Conservation (phyloP, 2,888 invertebrate genomes). For the Dimorphilus gyrociliatus region DNA sequence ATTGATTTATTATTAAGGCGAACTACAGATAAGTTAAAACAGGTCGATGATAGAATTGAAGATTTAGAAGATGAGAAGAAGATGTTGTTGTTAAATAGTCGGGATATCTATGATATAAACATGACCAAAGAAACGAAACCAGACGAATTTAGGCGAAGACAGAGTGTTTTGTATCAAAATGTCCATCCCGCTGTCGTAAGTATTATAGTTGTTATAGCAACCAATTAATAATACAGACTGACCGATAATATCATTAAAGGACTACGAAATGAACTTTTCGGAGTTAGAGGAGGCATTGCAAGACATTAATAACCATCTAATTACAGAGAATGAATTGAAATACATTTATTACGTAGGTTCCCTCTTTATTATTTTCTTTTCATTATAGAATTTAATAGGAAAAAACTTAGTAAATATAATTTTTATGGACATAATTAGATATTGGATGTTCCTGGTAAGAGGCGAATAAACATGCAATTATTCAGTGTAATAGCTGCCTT, state of each 20-base stretch:
- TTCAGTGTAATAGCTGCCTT: constrained; percentile 32
- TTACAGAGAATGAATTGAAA: constrained; percentile 28
- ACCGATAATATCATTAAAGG: constrained; percentile 13
- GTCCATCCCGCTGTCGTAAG: constrained; percentile 25
- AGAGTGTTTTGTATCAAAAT: constrained; percentile 26
- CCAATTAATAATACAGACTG: background rate
- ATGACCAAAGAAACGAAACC: constrained; percentile 13
- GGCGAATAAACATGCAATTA: constrained; percentile 26
- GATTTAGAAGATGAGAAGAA: constrained; percentile 28
- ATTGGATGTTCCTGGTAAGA: constrained; percentile 29
- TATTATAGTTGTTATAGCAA: constrained; percentile 2
- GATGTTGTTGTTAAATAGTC: constrained; percentile 20
- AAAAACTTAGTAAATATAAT: too few relatives aligned
- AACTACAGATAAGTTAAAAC: constrained; percentile 18
- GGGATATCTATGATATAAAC: constrained; percentile 17
- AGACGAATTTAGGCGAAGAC: constrained; percentile 20
- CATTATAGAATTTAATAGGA: too few relatives aligned
- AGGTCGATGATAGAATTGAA: constrained; percentile 19
- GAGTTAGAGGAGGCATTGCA: constrained; percentile 31
- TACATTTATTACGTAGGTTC: constrained; percentile 32
- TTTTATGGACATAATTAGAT: constrained; percentile 18
- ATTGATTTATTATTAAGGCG: too few relatives aligned
- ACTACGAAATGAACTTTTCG: constrained; percentile 29
- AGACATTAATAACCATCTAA: constrained; percentile 27
- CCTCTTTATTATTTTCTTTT: too few relatives aligned